These are phyloP conservation scores for Ormyrus rosae DNA, from an alignment of 2,888 invertebrate species.

Conservation along the genomic window DNA sequence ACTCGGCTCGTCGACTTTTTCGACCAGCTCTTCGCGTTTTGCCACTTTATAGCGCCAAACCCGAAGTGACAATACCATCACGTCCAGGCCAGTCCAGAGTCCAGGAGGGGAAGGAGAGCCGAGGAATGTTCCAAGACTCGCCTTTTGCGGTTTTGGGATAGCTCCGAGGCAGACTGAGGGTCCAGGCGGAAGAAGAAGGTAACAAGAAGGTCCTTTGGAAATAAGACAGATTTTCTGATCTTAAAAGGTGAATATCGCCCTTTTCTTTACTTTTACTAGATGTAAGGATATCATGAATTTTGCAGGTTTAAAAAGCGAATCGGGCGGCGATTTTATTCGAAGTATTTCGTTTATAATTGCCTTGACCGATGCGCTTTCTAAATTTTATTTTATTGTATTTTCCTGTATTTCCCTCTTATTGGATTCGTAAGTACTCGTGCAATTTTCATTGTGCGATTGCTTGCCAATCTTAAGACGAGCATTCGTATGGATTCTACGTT, in stretches of 20 bases:
- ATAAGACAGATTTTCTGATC: conserved; percentile 6
- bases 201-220: conserved; percentile 44
- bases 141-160: conserved; percentile 54
- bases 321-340: conserved; percentile 28
- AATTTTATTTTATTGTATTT: background rate
- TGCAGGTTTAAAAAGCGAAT: conserved; percentile 4
- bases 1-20: conserved; percentile 42
- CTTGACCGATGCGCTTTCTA: background rate
- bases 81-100: conserved; percentile 11
- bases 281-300: conserved; percentile 28
- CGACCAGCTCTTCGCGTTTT: conserved; percentile 26
- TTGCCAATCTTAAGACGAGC: background rate
- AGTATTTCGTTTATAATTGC: conserved; percentile 51
- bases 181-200: conserved; percentile 47
- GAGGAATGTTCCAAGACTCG: conserved; percentile 27
- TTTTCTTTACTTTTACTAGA: conserved; percentile 26
- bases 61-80: conserved; percentile 26
- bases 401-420: background rate
- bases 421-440: conserved; percentile 7
- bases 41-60: conserved; percentile 45
- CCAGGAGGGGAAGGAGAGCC: conserved; percentile 5
- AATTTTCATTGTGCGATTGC: conserved; percentile 5
- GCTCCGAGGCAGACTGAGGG: background rate
- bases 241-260: conserved; percentile 55
- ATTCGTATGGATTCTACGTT: conserved; percentile 1